A percentile compares a stretch with the other conserved stretches of the same genome.
Conservation (phyloP, 2,888 invertebrate species). For the Yponomeuta plumbellus region DNA sequence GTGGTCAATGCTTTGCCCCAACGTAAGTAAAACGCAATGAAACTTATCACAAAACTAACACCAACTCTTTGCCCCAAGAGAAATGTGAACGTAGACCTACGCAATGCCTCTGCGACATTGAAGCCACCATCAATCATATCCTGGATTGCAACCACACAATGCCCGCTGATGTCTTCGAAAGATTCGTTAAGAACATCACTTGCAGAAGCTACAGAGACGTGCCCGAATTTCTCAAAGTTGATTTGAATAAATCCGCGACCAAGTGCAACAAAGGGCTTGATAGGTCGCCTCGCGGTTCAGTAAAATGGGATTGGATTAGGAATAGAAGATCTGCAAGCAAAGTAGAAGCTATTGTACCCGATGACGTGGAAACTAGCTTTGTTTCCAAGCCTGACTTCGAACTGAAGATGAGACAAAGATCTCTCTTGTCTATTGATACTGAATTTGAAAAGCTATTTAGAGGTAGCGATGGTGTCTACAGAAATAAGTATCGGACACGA, state of each 20-base stretch:
- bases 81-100: conserved; percentile 30
- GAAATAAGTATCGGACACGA: conserved; percentile 27
- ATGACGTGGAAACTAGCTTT: conserved; percentile 21
- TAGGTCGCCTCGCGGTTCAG: background rate
- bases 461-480: conserved; percentile 41
- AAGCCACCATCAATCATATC: conserved; percentile 35
- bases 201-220: conserved; percentile 34
- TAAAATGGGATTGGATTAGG: conserved; percentile 40
- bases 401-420: no score
- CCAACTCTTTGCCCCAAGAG: conserved; percentile 53
- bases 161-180: conserved; percentile 30
- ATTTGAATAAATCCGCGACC: background rate
- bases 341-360: conserved; percentile 14
- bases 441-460: conserved; percentile 35
- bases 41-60: conserved; percentile 23
- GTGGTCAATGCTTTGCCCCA: no score
- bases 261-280: conserved; percentile 2
- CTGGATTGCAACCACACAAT: conserved; percentile 25
- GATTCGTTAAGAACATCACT: conserved; percentile 32
- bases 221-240: conserved; percentile 20
- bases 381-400: conserved; percentile 5
- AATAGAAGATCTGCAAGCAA: conserved; percentile 31
- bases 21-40: no score
- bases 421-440: no score
- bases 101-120: conserved; percentile 38